Evolutionary conservation across 2,113 vertebrate genomes (phyloP), one percentile per base, ranked within the genome.

Genomic region (Sakesphorus luctuosus): DNA sequence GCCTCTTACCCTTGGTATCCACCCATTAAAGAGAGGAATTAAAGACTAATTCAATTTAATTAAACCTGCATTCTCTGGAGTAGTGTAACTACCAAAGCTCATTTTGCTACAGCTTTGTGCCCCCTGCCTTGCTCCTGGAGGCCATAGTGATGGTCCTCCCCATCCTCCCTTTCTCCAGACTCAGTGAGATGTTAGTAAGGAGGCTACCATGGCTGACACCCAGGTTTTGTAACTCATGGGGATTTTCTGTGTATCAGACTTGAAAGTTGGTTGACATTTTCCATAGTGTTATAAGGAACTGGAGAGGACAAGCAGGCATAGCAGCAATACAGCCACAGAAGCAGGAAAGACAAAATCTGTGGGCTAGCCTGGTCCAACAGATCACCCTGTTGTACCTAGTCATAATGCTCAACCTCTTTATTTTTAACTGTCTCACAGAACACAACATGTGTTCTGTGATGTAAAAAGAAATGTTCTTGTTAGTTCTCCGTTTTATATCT

Each of bases 91-190:
- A 59, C 7, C 23, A 40, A 78, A 84, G 19, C 15, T 46, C 2
- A 44, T 71, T 87, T 77, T 71, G 28, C 43, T 40, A 33, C 28
- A 67, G 43, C 20, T 68, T 50, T 40, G 6, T 63, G 13, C 26
- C 12, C 55, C n/a, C 24, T 58, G n/a, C 31, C 25, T 84, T 68
- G 59, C 9, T 17, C 10, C 29, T 25, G 7, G 5, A 56, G 36
- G 6, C 10, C 18, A 9, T 19, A 9, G 43, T 0, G 0, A 6
- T n/a, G 25, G 14, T 67, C 25, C 7, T 88, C 26, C 16, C 16
- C 5, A 4, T 63, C 4, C 4, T 84, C 3, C 11, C 10, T 44
- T 46, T 71, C 46, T 73, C 36, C 31, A 65, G 26, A 36, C 38
- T 53, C 28, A 13, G 26, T 2, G 5, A 18, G 21, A 5, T 0